These are phyloP conservation scores for Ceriagrion tenellum DNA, from an alignment of 2,888 invertebrate species.

Conservation along the genomic window DNA sequence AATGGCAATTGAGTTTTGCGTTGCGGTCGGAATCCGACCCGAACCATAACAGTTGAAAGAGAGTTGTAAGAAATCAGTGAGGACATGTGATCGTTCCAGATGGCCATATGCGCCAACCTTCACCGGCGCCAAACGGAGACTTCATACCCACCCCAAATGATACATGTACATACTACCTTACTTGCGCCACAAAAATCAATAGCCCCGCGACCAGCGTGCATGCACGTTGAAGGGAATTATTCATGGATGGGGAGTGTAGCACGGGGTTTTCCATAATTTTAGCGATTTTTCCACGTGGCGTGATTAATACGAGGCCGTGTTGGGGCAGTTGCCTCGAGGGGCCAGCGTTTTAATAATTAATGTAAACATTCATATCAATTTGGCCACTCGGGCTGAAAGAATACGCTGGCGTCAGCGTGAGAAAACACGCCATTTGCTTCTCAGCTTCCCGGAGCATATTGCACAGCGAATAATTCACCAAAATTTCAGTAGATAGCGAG, in stretches of 20 bases:
- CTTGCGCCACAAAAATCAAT: not conserved
- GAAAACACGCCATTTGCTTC: too few relatives aligned
- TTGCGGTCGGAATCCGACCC: not conserved
- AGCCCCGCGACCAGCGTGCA: not conserved
- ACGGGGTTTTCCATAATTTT: not conserved
- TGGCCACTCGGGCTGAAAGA: not conserved
- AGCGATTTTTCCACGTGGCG: not conserved
- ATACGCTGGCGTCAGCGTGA: not conserved
- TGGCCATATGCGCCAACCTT: not conserved
- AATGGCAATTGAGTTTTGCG: slow-evolving; percentile 3
- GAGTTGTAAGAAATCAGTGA: slow-evolving; percentile 7
- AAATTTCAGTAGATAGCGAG: too few relatives aligned
- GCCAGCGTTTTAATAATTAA: not conserved
- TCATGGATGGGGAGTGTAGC: not conserved
- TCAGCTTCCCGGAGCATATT: too few relatives aligned
- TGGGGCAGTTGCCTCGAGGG: not conserved
- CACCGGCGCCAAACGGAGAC: not conserved
- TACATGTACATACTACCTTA: not conserved
- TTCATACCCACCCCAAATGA: not conserved
- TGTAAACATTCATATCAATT: not conserved
- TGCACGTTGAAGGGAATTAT: not conserved
- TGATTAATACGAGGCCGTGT: not conserved
- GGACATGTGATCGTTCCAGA: slow-evolving; percentile 1
- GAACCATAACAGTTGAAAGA: not conserved
- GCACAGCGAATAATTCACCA: too few relatives aligned